These are phyloP conservation scores for Barypeithes pellucidus DNA, from an alignment of 2,888 invertebrate species.

Conservation along the genomic window DNA sequence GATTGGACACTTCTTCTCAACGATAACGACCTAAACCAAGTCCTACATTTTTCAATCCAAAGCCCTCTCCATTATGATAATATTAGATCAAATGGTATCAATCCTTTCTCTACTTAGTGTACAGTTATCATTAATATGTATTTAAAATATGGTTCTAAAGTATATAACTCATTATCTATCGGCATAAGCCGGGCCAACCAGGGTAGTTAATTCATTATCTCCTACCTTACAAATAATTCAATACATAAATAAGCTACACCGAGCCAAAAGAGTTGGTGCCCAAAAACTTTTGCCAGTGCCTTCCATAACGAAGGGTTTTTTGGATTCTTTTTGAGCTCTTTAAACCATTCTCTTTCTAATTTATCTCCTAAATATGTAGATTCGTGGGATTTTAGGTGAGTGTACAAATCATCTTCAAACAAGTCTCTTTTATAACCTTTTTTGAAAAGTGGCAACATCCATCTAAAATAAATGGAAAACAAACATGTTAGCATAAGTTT, in stretches of 20 bases:
- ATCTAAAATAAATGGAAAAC: slow-evolving; percentile 69
- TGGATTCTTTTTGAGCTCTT: slow-evolving; percentile 56
- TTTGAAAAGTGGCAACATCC: slow-evolving; percentile 71
- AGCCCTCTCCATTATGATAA: no score
- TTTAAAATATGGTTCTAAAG: no score
- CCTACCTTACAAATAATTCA: slow-evolving; percentile 57
- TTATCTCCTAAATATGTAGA: slow-evolving; percentile 68
- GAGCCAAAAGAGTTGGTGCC: slow-evolving; percentile 42
- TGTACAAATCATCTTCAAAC: slow-evolving; percentile 71
- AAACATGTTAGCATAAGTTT: no score
- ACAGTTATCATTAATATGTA: no score
- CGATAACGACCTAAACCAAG: no score
- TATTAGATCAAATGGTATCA: no score
- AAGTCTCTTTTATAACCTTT: slow-evolving; percentile 71
- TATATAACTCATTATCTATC: no score
- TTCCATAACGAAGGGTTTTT: slow-evolving; percentile 59
- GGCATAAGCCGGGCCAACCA: no score
- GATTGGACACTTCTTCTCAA: no score
- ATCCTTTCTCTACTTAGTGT: no score
- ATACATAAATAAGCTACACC: slow-evolving; percentile 54
- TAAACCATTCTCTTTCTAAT: slow-evolving; percentile 65
- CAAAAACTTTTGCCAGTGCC: slow-evolving; percentile 60
- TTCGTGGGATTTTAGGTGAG: slow-evolving; percentile 69
- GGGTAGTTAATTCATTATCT: no score
- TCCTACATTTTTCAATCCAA: no score